These are phyloP conservation scores for Nannoperca australis DNA, from an alignment of 2,797 vertebrate species.

Conservation along the genomic window DNA sequence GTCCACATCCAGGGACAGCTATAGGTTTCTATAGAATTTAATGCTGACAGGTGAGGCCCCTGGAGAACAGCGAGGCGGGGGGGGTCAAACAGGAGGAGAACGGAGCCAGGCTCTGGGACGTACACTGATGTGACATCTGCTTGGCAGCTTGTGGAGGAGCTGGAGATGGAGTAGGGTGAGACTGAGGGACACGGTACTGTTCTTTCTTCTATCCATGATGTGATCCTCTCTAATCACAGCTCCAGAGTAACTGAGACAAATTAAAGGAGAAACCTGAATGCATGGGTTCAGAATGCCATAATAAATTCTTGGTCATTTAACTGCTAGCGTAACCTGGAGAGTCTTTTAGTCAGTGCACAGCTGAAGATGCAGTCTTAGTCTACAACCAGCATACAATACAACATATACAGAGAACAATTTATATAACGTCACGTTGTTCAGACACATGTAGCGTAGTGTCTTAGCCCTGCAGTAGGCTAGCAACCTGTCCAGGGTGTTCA, in stretches of 20 bases:
- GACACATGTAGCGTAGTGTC: too few relatives aligned
- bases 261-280: background rate
- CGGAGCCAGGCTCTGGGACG: constrained; percentile 6
- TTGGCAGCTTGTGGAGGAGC: constrained; percentile 36
- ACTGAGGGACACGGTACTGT: background rate
- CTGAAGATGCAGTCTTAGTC: too few relatives aligned
- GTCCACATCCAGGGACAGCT: constrained; percentile 39
- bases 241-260: background rate
- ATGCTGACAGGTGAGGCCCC: constrained; percentile 61
- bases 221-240: background rate
- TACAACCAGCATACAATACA: too few relatives aligned
- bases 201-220: background rate
- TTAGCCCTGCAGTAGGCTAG: background rate
- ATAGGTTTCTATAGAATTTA: constrained; percentile 34
- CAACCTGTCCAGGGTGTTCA: background rate
- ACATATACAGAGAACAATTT: background rate
- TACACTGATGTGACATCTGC: constrained; percentile 46
- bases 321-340: background rate
- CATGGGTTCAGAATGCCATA: background rate
- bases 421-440: background rate
- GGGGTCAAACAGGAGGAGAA: constrained; percentile 47
- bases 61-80: constrained; percentile 18
- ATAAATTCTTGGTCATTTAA: background rate
- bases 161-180: constrained; percentile 28
- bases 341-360: background rate